Evolutionary conservation across 1,140 invertebrate species (phyloP), one percentile per base, ranked within the genome.

Genomic region (Caligus rogercresseyi): DNA sequence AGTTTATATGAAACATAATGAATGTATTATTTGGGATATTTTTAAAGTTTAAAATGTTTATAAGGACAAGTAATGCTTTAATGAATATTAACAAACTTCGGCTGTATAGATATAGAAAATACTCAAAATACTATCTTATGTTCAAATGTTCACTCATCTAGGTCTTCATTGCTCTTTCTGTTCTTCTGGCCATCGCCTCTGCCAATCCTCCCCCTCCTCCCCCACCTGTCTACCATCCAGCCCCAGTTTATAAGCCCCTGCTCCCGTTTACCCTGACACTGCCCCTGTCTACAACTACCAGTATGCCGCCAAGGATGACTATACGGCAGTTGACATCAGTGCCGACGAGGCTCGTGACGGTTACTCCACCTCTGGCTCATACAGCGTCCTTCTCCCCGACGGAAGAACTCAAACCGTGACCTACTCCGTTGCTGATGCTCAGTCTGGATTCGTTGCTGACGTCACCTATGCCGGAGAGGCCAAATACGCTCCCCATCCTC

Each of bases 391-490:
- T 14, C 65, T 66, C 23, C 61, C 62, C 15, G 67, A 67, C 55
- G 67, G 67, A 1, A 79, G 75, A 25, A 80, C 74, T 25, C 80
- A 82, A 70, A 76, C 79, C 24, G 62, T 64, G 16, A 64, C 61
- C 62, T 64, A 64, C 19, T 16, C 26, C 25, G 58, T 64, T 21
- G 62, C 16, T 1, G 62, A 64, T 65, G 62, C 62, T 19, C 64
- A 64, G 18, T 64, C 58, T 63, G 62, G 62, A 15, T 64, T 64
- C 25, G 64, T 64, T 21, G 62, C 62, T 64, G 62, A 64, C 20
- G 62, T 64, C 57, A 64, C 19, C 20, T 64, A 64, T 26, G 55
- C 21, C 13, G 62, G 62, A 25, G 62, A 64, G 62, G 62, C 62
- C 20, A n/a, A n/a, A n/a, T n/a, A n/a, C n/a, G n/a, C n/a, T n/a